Evolutionary conservation across 23 tunicate genomes (phyloP), one percentile per base, ranked within the genome.

Genomic region (Halocynthia aurantium): DNA sequence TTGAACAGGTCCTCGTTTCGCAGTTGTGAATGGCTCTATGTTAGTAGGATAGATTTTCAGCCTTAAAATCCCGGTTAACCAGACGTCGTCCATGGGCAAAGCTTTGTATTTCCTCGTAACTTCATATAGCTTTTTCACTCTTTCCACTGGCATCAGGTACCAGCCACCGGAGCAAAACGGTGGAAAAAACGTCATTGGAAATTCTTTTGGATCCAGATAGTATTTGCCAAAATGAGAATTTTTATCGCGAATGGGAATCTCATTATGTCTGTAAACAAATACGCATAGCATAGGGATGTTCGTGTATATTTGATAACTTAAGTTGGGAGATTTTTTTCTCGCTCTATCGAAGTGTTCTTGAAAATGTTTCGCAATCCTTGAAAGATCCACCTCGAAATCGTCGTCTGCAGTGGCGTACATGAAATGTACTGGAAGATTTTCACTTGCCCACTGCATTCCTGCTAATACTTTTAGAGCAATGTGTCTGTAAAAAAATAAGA

Each of bases 51-150:
- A 4, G 17, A 58, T 58, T 58, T 58, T n/a, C n/a, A n/a, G 61
- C 17, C 78, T 53, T 7, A 74, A 49, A 74, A 74, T 54, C 5
- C 78, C 78, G 11, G 78, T 74, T 15, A 74, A 0, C 78, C 78
- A 74, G 20, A 74, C 78, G 21, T 74, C 78, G 56, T 74, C 78
- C 78, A 74, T 74, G 13, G 78, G 78, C 15, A 74, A 49, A 12
- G 57, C 78, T 54, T 74, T 55, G 19, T 74, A 44, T 8, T 10
- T 20, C 6, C 78, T 53, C 5, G 78, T 12, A 52, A 74, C 22
- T n/a, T 74, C 62, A 49, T 53, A 74, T 7, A 74, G 63, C 6
- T 74, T 53, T 13, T 62, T 19, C 8, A 53, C 78, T 8, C 62
- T 74, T 22, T 12, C 78, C 19, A 18, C 63, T 12, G 78, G 78